phyloP scores from a whole-genome alignment of 1,140 invertebrate genomes.

The Bombyx mori region DNA sequence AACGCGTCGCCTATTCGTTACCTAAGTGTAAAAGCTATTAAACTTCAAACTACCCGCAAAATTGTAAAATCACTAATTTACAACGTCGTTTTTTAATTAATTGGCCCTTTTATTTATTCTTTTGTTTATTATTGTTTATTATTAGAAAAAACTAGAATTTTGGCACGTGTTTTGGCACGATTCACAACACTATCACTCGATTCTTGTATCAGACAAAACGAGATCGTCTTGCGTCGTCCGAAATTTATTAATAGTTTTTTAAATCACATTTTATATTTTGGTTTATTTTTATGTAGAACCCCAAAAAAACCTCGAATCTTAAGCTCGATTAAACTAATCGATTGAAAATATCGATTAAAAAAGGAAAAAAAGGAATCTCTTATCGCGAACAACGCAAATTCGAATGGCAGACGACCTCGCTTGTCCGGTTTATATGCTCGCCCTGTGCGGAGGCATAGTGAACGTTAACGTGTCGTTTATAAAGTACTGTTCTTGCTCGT shows the following conservation, averaged over 20 bases:
- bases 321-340: too few relatives aligned
- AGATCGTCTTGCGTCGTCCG: too few relatives aligned
- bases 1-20: constrained; percentile 22
- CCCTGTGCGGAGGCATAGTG: constrained; percentile 54
- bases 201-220: too few relatives aligned
- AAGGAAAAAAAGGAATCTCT: too few relatives aligned
- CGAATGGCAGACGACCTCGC: too few relatives aligned
- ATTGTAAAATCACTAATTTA: constrained; percentile 22
- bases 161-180: constrained; percentile 12
- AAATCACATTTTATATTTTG: too few relatives aligned
- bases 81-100: constrained; percentile 40
- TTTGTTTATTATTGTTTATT: constrained; percentile 1
- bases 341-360: too few relatives aligned
- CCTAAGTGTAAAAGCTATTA: constrained; percentile 59
- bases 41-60: constrained; percentile 35
- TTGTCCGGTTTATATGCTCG: constrained; percentile 46
- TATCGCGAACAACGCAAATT: too few relatives aligned
- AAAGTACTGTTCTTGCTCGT: constrained; percentile 55
- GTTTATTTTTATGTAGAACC: too few relatives aligned
- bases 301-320: too few relatives aligned
- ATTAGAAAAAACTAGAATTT: not conserved
- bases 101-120: constrained; percentile 44
- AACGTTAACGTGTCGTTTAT: constrained; percentile 64
- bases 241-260: too few relatives aligned
- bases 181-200: constrained; percentile 20